Conservation (phyloP, 2,113 vertebrate genomes). For the Ciconia maguari region DNA sequence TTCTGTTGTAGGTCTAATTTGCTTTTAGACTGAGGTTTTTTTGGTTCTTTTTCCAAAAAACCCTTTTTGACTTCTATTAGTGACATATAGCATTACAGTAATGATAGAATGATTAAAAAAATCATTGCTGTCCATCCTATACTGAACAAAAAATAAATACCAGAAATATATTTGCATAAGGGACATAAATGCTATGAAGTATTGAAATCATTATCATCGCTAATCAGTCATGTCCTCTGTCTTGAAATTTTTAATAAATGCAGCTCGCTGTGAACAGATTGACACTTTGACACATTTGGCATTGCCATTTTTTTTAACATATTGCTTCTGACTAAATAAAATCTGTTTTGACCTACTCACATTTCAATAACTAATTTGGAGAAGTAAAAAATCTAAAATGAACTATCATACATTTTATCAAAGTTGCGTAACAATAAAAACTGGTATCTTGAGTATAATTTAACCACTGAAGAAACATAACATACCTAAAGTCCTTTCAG, state of each 20-base stretch:
- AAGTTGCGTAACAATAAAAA: background rate
- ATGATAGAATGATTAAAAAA: background rate
- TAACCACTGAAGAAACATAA: background rate
- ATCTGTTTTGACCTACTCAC: background rate
- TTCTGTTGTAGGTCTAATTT: background rate
- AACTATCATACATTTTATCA: background rate
- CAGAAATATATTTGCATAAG: background rate
- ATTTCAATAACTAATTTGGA: background rate
- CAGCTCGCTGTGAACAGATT: background rate
- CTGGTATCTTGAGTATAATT: background rate
- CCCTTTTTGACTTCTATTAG: background rate
- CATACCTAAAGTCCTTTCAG: background rate
- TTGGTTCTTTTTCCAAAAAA: background rate
- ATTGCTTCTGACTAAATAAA: conserved; percentile 28
- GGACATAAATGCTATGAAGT: background rate
- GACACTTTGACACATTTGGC: background rate
- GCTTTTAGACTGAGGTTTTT: background rate
- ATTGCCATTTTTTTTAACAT: background rate
- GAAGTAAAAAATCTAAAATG: background rate
- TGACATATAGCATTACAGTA: background rate
- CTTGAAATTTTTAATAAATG: background rate
- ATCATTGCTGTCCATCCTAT: background rate
- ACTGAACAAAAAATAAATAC: background rate
- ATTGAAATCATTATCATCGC: background rate
- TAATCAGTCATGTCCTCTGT: background rate